Conservation (phyloP, 2,888 invertebrate genomes). For the Unio delphinus region DNA sequence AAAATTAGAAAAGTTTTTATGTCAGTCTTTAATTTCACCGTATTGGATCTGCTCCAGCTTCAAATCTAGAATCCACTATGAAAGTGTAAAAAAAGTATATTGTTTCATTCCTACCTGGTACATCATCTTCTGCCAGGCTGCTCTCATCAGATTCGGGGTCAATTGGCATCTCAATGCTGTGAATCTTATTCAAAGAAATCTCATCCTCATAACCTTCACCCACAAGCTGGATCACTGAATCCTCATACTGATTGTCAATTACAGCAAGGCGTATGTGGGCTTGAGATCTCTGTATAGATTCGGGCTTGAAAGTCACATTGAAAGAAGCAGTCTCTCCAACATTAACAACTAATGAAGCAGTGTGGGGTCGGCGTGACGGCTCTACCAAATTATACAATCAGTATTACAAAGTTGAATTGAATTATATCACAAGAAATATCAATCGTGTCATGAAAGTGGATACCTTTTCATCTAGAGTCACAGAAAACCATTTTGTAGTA, state of each 20-base stretch:
- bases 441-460: too few species aligned
- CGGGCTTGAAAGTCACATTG: conserved; percentile 62
- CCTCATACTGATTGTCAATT: conserved; percentile 77
- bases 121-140: conserved; percentile 69
- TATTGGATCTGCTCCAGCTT: too few species aligned
- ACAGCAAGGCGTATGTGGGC: conserved; percentile 73
- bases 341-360: conserved; percentile 67
- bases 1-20: too few species aligned
- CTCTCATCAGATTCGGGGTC: conserved; percentile 65
- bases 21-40: too few species aligned
- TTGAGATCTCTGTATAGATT: conserved; percentile 61
- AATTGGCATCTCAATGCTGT: conserved; percentile 40
- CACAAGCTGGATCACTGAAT: conserved; percentile 72
- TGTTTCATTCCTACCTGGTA: conserved; percentile 49
- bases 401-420: background rate
- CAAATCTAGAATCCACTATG: background rate
- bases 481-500: too few species aligned
- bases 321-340: conserved; percentile 65
- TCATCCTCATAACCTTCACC: conserved; percentile 74
- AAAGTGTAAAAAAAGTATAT: background rate
- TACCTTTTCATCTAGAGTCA: too few species aligned
- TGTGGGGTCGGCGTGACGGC: conserved; percentile 55
- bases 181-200: conserved; percentile 73
- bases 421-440: background rate
- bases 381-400: background rate